A percentile compares a stretch with the other conserved stretches of the same genome.
These are phyloP conservation scores for Scyliorhinus canicula DNA, from an alignment of 2,797 vertebrate species.

Conservation along the genomic window DNA sequence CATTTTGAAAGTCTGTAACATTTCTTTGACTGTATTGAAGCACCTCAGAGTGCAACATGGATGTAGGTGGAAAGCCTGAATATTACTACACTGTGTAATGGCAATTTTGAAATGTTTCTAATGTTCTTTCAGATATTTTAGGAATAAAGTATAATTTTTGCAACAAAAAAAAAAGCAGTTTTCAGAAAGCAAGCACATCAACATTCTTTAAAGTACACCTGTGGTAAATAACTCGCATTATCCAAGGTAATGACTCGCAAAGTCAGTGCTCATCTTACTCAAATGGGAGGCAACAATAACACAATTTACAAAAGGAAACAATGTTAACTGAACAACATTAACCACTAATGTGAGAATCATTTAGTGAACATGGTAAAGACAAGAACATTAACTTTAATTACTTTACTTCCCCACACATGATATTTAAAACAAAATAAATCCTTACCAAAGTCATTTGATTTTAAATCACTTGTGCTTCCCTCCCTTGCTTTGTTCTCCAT, in stretches of 20 bases:
- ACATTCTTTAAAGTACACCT: background rate
- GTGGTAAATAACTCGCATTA: background rate
- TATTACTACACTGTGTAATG: no score
- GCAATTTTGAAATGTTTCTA: no score
- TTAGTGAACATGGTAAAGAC: background rate
- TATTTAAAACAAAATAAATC: background rate
- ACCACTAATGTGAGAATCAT: background rate
- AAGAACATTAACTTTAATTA: background rate
- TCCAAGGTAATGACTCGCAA: background rate
- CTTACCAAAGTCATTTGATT: slow-evolving; percentile 30
- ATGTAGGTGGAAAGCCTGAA: no score
- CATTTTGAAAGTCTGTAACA: no score
- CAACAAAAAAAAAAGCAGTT: background rate
- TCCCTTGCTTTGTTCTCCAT: slow-evolving; percentile 24
- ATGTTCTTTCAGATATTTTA: no score
- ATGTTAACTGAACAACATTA: background rate
- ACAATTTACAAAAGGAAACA: background rate
- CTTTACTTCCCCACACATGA: background rate
- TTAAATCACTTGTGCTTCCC: background rate
- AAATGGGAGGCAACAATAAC: background rate
- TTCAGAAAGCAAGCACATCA: background rate
- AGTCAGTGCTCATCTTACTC: background rate
- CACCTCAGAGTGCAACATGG: no score
- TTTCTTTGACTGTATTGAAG: no score
- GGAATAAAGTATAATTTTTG: no score